phyloP scores from a whole-genome alignment of 2,113 vertebrate genomes.

The Thryonomys swinderianus region DNA sequence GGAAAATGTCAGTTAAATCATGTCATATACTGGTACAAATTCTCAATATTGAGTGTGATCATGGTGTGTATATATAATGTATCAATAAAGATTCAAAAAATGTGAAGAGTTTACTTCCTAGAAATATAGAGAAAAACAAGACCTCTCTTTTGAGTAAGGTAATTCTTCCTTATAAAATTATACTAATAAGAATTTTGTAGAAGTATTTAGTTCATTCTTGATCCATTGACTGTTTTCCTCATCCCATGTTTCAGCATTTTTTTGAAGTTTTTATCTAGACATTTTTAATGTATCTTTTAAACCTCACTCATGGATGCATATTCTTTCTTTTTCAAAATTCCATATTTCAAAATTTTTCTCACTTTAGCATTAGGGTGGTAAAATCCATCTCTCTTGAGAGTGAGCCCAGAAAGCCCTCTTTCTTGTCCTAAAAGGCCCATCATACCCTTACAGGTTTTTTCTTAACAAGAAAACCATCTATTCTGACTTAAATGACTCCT shows the following conservation, averaged over 20 bases:
- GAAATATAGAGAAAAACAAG: not conserved
- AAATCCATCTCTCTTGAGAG: not conserved
- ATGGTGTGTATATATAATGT: too few species aligned
- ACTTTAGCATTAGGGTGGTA: not conserved
- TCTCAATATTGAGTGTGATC: too few species aligned
- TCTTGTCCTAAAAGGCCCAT: not conserved
- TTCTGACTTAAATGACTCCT: not conserved
- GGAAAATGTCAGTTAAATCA: too few species aligned
- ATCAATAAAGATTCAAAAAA: too few species aligned
- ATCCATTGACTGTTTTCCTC: not conserved
- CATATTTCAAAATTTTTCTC: not conserved
- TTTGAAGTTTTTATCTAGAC: not conserved
- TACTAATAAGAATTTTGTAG: not conserved
- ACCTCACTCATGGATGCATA: not conserved
- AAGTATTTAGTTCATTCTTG: not conserved
- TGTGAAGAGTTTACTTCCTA: not conserved
- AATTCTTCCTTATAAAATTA: conserved; percentile 2
- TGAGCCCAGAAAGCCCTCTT: not conserved
- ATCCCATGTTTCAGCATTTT: not conserved
- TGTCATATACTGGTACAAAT: too few species aligned
- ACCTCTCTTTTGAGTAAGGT: not conserved
- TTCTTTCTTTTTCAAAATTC: not conserved
- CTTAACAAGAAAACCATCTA: not conserved
- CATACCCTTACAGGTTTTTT: not conserved
- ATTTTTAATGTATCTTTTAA: not conserved